phyloP scores from a whole-genome alignment of 2,888 invertebrate genomes.

The Anodontia alba region DNA sequence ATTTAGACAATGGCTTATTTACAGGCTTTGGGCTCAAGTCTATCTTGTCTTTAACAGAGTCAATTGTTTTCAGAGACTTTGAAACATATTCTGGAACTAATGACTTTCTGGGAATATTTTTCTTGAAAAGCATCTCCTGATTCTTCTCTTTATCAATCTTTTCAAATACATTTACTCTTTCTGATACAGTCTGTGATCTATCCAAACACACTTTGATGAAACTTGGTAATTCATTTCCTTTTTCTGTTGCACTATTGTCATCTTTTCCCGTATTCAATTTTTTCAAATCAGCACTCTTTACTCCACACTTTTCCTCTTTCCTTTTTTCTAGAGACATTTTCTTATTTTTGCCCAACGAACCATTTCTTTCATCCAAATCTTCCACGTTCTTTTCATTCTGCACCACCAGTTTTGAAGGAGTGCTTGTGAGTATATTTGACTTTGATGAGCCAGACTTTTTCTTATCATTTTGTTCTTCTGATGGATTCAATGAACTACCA shows the following conservation, averaged over 20 bases:
- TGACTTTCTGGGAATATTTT: neutral
- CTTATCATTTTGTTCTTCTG: neutral
- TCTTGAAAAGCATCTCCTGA: neutral
- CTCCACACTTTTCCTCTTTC: too few species aligned
- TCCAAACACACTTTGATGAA: neutral
- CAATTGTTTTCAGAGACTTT: too few species aligned
- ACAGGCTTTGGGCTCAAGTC: too few species aligned
- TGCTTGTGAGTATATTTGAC: neutral
- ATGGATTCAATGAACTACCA: neutral
- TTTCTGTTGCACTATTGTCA: too few species aligned
- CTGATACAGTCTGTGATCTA: neutral
- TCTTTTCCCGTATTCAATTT: too few species aligned
- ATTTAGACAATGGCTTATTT: too few species aligned
- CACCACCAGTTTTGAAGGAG: neutral
- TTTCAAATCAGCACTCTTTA: too few species aligned
- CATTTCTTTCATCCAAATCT: too few species aligned
- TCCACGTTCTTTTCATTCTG: too few species aligned
- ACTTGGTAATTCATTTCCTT: neutral
- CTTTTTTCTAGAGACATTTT: too few species aligned
- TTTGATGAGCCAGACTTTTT: neutral
- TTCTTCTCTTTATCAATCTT: neutral
- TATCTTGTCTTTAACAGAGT: too few species aligned
- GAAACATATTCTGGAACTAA: neutral
- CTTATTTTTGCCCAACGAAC: too few species aligned
- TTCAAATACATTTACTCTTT: neutral